Conservation (phyloP, 1,140 invertebrate species). For the Lamellibrachia luymesi region DNA sequence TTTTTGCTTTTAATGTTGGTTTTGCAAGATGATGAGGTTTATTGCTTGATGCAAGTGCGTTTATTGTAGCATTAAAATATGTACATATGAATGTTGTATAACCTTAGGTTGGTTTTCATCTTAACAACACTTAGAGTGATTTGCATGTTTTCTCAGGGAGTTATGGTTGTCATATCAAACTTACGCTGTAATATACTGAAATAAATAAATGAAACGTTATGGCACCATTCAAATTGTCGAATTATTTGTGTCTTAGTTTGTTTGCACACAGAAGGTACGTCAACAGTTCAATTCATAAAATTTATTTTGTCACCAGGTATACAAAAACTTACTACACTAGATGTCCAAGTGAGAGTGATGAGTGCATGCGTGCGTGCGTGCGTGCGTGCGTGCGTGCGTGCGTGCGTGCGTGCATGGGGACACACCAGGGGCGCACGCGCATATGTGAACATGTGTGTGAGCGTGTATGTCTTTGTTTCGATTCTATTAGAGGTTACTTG, state of each 20-base stretch:
- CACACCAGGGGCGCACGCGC: too few species aligned
- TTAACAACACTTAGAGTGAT: neutral
- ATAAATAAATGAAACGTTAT: neutral
- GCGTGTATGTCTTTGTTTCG: too few species aligned
- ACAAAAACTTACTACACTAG: too few species aligned
- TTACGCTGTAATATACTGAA: neutral
- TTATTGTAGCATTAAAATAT: neutral
- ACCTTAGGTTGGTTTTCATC: neutral
- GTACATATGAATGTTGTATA: neutral
- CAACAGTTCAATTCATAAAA: neutral
- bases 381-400: too few species aligned
- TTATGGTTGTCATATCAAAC: neutral
- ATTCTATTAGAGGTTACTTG: too few species aligned
- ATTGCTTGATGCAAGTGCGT: neutral
- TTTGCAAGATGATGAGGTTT: neutral
- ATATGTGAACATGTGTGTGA: too few species aligned
- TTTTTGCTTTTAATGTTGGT: neutral
- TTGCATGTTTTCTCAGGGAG: neutral
- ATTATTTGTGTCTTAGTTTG: neutral
- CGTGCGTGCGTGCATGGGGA: too few species aligned
- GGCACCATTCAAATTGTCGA: neutral
- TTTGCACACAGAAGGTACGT: neutral
- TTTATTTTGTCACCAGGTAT: too few species aligned
- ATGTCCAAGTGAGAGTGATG: too few species aligned
- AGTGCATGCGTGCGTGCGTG: too few species aligned